Evolutionary conservation across 2,888 invertebrate genomes (phyloP).

Genomic region (Macropis europaea): DNA sequence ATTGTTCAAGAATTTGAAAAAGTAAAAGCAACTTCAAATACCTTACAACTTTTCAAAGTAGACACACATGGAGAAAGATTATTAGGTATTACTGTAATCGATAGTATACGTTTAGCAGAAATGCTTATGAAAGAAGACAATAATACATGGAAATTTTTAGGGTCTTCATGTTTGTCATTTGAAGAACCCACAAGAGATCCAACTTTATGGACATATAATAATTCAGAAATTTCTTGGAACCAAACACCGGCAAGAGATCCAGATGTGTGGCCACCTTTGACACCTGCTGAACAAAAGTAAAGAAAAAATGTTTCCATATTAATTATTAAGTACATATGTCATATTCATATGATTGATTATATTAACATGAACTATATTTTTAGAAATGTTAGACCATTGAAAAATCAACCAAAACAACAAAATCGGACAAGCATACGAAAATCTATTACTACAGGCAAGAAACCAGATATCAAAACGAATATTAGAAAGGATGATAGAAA

Average conservation of each 20-base stretch:
- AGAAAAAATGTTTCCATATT: background rate
- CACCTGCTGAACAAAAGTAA: constrained; percentile 88
- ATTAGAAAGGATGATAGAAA: constrained; percentile 77
- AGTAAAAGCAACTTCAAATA: constrained; percentile 90
- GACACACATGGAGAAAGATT: constrained; percentile 83
- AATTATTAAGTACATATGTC: background rate
- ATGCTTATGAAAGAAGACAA: background rate
- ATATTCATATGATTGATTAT: background rate
- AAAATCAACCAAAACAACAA: constrained; percentile 72
- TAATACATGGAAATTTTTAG: constrained; percentile 49
- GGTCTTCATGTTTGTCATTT: constrained; percentile 77
- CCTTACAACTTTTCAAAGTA: constrained; percentile 88
- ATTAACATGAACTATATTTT: constrained; percentile 23
- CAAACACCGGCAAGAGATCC: constrained; percentile 84
- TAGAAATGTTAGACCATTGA: constrained; percentile 76
- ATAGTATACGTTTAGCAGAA: background rate
- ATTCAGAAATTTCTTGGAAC: constrained; percentile 82
- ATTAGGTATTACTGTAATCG: constrained; percentile 67
- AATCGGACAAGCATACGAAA: constrained; percentile 74
- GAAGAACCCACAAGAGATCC: constrained; percentile 88
- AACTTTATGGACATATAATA: constrained; percentile 87
- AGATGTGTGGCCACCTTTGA: constrained; percentile 94
- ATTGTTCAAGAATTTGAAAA: constrained; percentile 94
- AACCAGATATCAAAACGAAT: constrained; percentile 77
- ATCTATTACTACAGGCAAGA: constrained; percentile 73